These are phyloP conservation scores for Temnothorax rugatulus DNA, from an alignment of 2,888 invertebrate genomes.

Conservation along the genomic window DNA sequence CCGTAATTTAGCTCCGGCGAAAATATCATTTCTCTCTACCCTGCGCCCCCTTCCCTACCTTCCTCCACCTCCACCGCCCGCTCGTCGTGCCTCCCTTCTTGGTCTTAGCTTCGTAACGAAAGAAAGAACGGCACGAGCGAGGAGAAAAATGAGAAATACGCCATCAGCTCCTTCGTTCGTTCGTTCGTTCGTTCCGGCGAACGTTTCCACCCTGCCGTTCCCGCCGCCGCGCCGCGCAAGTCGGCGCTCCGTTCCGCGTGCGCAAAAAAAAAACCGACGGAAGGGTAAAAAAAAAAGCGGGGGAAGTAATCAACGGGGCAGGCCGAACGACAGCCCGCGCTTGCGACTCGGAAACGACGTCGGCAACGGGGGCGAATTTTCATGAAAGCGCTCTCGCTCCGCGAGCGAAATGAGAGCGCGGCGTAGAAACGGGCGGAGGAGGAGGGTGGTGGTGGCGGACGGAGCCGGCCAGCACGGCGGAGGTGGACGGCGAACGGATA, in stretches of 20 bases:
- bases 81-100: conserved; percentile 6
- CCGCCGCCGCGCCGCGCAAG: not conserved
- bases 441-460: not conserved
- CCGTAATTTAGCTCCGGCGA: conserved; percentile 49
- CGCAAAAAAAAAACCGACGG: conserved; percentile 9
- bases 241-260: not conserved
- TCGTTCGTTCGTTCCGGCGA: conserved; percentile 25
- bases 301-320: conserved; percentile 70
- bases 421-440: conserved; percentile 52
- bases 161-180: conserved; percentile 48
- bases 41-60: conserved; percentile 7
- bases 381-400: conserved; percentile 52
- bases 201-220: conserved; percentile 28
- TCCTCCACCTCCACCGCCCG: not conserved
- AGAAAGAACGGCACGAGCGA: conserved; percentile 37
- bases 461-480: not conserved
- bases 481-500: conserved; percentile 6
- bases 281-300: conserved; percentile 48
- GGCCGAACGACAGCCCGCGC: conserved; percentile 62
- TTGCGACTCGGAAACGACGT: conserved; percentile 55
- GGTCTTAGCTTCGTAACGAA: conserved; percentile 45
- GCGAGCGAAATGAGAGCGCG: conserved; percentile 69
- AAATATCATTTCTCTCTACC: conserved; percentile 53
- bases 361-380: conserved; percentile 70
- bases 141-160: conserved; percentile 48